Evolutionary conservation across 30 jellyfish, hydroid and myxozoan species (phyloP).

Genomic region (Turritopsis dohrnii): DNA sequence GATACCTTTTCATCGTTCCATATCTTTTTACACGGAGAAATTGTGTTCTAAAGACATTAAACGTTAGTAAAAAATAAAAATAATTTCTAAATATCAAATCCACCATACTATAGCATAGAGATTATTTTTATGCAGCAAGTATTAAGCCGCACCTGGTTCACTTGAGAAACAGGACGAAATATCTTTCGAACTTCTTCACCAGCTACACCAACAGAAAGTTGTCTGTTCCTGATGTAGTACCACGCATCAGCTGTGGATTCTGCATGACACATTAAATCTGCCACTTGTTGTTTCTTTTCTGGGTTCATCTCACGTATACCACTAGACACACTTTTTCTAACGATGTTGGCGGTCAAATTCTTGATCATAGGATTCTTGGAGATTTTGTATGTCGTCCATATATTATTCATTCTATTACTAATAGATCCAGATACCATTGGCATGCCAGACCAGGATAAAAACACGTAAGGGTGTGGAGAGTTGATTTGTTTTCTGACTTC

Average conservation of each 20-base stretch:
- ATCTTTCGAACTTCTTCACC: background rate
- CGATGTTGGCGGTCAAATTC: background rate
- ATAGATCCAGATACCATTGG: constrained; percentile 5
- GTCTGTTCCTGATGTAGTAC: constrained; percentile 3
- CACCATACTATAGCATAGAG: too few species aligned
- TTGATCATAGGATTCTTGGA: background rate
- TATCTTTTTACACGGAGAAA: too few species aligned
- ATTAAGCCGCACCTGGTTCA: too few species aligned
- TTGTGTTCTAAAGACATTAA: too few species aligned
- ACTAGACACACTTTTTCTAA: background rate
- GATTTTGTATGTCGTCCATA: background rate
- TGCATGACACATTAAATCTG: constrained; percentile 3
- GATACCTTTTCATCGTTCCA: too few species aligned
- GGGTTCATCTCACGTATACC: too few species aligned
- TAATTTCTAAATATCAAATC: too few species aligned
- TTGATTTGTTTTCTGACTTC: background rate
- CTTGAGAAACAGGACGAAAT: constrained; percentile 3
- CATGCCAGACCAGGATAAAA: background rate
- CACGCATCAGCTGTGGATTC: background rate
- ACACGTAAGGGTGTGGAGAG: background rate
- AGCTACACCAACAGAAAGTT: background rate
- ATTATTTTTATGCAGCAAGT: too few species aligned
- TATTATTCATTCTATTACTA: background rate
- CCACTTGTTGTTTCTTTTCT: constrained; percentile 11
- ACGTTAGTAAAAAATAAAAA: too few species aligned